A percentile compares a stretch with the other conserved stretches of the same genome.
phyloP scores from a whole-genome alignment of 2,888 invertebrate species.

The Thera obeliscata region DNA sequence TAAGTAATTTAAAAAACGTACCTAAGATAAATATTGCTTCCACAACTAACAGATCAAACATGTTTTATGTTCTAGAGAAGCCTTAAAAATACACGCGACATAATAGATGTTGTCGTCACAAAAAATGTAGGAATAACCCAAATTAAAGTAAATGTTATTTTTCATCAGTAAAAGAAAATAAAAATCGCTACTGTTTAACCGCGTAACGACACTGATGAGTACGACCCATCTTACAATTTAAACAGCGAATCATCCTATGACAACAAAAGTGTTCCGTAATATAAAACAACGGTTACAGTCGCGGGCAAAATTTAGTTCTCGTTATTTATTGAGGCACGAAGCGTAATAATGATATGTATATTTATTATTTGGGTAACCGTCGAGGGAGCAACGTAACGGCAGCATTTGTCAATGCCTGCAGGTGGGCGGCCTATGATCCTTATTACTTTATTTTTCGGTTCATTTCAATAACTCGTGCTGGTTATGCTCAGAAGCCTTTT shows the following conservation, averaged over 20 bases:
- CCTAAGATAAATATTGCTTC: too few relatives aligned
- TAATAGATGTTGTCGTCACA: too few relatives aligned
- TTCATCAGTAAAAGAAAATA: background rate
- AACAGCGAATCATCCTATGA: constrained; percentile 24
- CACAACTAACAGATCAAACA: too few relatives aligned
- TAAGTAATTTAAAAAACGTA: too few relatives aligned
- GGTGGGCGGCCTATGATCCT: constrained; percentile 69
- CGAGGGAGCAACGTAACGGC: constrained; percentile 60
- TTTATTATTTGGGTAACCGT: constrained; percentile 75
- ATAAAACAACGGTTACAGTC: constrained; percentile 24
- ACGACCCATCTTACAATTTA: constrained; percentile 19
- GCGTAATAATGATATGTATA: constrained; percentile 80
- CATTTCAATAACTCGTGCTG: constrained; percentile 67
- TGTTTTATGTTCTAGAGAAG: too few relatives aligned
- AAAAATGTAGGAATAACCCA: too few relatives aligned
- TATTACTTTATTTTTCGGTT: constrained; percentile 72
- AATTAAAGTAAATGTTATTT: too few relatives aligned
- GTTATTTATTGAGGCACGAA: constrained; percentile 73
- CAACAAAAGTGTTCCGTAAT: constrained; percentile 19
- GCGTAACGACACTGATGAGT: background rate
- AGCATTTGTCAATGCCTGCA: constrained; percentile 78
- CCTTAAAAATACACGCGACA: too few relatives aligned
- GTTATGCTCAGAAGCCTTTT: constrained; percentile 47
- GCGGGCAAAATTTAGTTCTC: constrained; percentile 24
- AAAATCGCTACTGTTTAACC: background rate